Conservation (phyloP, 2,888 invertebrate species). For the Alviniconcha strummeri region DNA sequence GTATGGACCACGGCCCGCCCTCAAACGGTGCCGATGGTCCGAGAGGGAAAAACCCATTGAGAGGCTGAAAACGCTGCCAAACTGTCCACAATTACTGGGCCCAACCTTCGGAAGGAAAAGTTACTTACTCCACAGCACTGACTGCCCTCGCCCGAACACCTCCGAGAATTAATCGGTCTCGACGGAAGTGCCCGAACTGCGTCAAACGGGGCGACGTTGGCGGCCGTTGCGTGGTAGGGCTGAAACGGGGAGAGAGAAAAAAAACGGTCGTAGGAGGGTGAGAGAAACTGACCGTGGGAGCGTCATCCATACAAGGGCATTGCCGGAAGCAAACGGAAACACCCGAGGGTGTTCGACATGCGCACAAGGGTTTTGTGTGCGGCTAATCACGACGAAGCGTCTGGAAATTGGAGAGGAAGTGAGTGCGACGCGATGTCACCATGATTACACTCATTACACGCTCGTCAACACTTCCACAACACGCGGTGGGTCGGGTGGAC, state of each 20-base stretch:
- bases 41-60: too few species aligned
- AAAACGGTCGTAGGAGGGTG: background rate
- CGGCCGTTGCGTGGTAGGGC: background rate
- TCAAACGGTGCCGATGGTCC: too few species aligned
- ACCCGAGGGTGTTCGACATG: background rate
- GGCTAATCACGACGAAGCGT: background rate
- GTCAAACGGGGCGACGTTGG: background rate
- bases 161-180: background rate
- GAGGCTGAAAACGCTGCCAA: background rate
- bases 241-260: background rate
- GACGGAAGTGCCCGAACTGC: background rate
- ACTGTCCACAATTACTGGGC: background rate
- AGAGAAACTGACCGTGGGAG: background rate
- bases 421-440: background rate
- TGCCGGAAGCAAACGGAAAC: background rate
- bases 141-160: background rate
- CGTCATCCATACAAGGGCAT: background rate
- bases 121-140: background rate
- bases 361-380: background rate
- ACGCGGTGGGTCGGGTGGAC: background rate
- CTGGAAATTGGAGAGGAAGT: background rate
- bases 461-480: background rate
- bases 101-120: background rate
- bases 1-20: background rate
- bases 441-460: background rate